Evolutionary conservation across 64 coral and sea anemone genomes (phyloP), one percentile per base, ranked within the genome.

Genomic region (Acropora yongei): DNA sequence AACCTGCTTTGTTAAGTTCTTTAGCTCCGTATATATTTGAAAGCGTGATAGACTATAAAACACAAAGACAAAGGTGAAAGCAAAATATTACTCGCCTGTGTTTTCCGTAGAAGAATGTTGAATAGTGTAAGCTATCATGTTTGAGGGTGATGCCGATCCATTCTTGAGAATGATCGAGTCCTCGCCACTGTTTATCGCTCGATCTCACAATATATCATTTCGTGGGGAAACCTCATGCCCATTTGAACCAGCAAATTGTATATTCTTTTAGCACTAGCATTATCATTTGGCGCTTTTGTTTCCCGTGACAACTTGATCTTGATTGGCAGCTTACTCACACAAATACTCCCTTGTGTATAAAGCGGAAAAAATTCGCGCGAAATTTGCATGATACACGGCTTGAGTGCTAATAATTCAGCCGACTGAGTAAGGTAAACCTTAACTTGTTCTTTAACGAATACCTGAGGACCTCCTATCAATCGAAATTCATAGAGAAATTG

Each of bases 61-160:
- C 46, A 48, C 63, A 85, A 72, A 85, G 44, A 4, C 57, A 17
- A 49, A 63, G 66, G 45, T 85, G 51, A 55, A 10, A 5, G 51
- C 51, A 7, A 55, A 83, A 63, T 82, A 71, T 68, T 72, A 85
- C 82, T 85, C 44, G 82, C 82, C 82, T 85, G 82, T 49, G 82
- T 71, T 85, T 0, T 71, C 82, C n/a, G 69, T 61, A 85, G 82
- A 85, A 69, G 82, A 18, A 57, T 85, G 65, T 71, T 85, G 61
- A 68, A 72, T 17, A 19, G 44, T 85, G 12, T 82, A 82, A 16
- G 79, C 79, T 69, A 85, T 85, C 82, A 85, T 85, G 14, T 85
- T 85, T 72, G 44, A 49, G 65, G 63, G 41, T 39, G 30, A 72
- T 49, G 2, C 46, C 39, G 43, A 71, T 49, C 61, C 82, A 85